These are phyloP conservation scores for Pseudeuparius sepicola DNA, from an alignment of 2,888 invertebrate genomes.

Conservation along the genomic window DNA sequence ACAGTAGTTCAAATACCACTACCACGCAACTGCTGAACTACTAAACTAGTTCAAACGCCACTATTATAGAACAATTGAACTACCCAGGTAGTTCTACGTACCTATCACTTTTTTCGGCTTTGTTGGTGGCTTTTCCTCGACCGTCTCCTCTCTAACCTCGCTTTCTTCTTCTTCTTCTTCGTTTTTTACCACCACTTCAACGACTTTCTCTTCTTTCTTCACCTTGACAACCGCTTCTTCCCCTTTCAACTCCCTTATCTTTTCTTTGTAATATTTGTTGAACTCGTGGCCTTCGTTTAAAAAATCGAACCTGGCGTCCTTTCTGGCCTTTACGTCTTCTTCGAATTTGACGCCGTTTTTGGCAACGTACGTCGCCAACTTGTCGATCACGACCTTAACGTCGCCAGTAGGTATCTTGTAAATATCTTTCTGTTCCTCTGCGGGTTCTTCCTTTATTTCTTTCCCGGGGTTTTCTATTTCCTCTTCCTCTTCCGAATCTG, in stretches of 20 bases:
- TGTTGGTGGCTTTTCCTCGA: conserved; percentile 2
- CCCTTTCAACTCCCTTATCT: conserved; percentile 43
- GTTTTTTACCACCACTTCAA: conserved; percentile 12
- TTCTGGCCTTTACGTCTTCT: conserved; percentile 70
- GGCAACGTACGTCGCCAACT: conserved; percentile 93
- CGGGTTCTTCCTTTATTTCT: not conserved
- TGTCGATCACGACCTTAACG: conserved; percentile 80
- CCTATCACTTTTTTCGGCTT: conserved; percentile 32
- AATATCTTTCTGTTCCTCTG: conserved; percentile 11
- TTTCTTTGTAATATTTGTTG: conserved; percentile 72
- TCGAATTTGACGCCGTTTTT: conserved; percentile 94
- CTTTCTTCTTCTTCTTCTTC: conserved; percentile 7
- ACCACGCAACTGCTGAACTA: too few species aligned
- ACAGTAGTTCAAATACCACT: too few species aligned
- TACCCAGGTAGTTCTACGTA: too few species aligned
- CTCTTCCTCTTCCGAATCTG: conserved; percentile 27
- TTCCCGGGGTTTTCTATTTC: conserved; percentile 17
- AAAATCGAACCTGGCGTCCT: conserved; percentile 82
- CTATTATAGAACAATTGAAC: too few species aligned
- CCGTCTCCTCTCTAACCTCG: conserved; percentile 6
- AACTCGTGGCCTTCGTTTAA: conserved; percentile 66
- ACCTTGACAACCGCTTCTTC: conserved; percentile 17
- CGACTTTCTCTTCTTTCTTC: conserved; percentile 34
- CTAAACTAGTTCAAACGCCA: too few species aligned
- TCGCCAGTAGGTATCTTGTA: conserved; percentile 66